Evolutionary conservation across 2,888 invertebrate species (phyloP).

Genomic region (Platycheirus rosarum): DNA sequence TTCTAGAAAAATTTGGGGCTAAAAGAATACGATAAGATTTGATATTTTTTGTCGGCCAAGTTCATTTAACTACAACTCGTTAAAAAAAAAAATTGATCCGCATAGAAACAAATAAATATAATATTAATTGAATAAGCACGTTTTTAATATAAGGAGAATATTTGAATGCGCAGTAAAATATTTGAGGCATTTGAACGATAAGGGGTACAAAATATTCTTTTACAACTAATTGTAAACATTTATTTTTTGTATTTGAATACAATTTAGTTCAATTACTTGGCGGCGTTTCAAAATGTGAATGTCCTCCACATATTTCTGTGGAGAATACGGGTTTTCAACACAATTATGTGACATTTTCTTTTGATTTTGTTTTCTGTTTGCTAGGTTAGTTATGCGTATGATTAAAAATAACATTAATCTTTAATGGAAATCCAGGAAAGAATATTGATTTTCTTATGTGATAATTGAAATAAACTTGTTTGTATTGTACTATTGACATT

Average conservation of each 20-base stretch:
- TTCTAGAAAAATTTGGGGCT: too few relatives aligned
- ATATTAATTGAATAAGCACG: not conserved
- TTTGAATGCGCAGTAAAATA: slow-evolving; percentile 36
- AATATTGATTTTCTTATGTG: too few relatives aligned
- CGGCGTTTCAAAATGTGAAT: slow-evolving; percentile 19
- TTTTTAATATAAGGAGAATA: not conserved
- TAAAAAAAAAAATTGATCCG: too few relatives aligned
- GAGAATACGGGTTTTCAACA: slow-evolving; percentile 28
- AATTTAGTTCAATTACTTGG: slow-evolving; percentile 19
- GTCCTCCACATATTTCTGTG: slow-evolving; percentile 23
- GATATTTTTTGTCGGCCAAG: slow-evolving; percentile 53
- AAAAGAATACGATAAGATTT: slow-evolving; percentile 43
- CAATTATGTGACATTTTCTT: slow-evolving; percentile 16
- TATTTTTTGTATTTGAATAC: slow-evolving; percentile 7
- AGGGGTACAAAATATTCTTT: slow-evolving; percentile 46
- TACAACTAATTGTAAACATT: not conserved
- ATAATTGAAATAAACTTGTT: too few relatives aligned
- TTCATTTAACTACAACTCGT: slow-evolving; percentile 62
- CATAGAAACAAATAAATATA: slow-evolving; percentile 21
- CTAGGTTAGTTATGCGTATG: too few relatives aligned
- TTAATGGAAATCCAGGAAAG: too few relatives aligned
- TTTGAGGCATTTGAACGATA: slow-evolving; percentile 57
- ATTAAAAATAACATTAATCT: too few relatives aligned
- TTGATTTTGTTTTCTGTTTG: too few relatives aligned
- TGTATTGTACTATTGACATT: too few relatives aligned